These are phyloP conservation scores for Sebastes matsubarae DNA, from an alignment of 2,797 vertebrate species.

Conservation along the genomic window DNA sequence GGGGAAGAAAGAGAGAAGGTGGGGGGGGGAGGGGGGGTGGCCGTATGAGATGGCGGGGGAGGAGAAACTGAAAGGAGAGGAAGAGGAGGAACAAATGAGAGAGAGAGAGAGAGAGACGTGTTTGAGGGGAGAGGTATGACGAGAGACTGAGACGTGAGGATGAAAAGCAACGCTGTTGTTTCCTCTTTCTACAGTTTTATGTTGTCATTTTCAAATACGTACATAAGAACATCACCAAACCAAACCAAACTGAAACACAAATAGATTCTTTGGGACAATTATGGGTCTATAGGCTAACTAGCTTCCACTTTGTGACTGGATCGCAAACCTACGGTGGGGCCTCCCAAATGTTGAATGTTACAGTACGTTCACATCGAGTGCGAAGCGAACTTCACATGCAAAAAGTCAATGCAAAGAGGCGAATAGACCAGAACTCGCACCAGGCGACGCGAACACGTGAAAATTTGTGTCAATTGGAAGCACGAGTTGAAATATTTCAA, in stretches of 20 bases:
- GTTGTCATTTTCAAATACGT: not conserved
- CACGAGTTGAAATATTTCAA: no score
- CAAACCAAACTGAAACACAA: not conserved
- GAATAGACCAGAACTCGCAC: no score
- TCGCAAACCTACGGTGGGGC: not conserved
- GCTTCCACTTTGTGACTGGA: not conserved
- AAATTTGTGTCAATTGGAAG: no score
- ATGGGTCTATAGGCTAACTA: not conserved
- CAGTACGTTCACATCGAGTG: no score
- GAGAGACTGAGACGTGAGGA: not conserved
- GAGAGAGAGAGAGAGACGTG: not conserved
- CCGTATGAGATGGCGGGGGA: not conserved
- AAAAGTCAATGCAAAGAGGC: no score
- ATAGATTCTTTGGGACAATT: not conserved
- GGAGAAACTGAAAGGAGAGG: not conserved
- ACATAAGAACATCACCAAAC: not conserved
- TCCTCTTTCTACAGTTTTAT: not conserved
- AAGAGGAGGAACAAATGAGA: not conserved
- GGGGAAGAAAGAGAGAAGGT: not conserved
- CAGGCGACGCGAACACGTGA: no score
- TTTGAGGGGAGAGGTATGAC: not conserved
- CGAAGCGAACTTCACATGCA: no score
- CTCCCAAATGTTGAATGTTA: not conserved
- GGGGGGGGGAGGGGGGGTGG: not conserved
- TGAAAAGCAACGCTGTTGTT: not conserved